Evolutionary conservation across 1,140 invertebrate genomes (phyloP), one percentile per base, ranked within the genome.

Genomic region (Diachasmimorpha longicaudata): DNA sequence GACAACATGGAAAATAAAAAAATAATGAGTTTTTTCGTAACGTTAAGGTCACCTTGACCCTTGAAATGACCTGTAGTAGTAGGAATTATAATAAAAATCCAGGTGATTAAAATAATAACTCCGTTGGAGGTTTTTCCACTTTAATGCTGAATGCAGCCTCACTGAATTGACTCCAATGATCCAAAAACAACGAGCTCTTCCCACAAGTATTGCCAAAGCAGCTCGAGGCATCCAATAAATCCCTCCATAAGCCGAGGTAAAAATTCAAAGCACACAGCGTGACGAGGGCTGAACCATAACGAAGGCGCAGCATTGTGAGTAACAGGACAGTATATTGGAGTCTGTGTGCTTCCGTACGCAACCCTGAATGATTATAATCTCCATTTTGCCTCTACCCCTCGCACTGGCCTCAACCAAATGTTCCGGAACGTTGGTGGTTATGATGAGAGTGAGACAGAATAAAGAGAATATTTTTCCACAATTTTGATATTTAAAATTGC

Each of bases 401-500:
- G 25, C 58, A 63, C 31, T 63, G 23, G 21, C 1, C 16, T 63
- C 31, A 25, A 63, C 58, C 23, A 63, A 63, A 63, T 63, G 58
- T 63, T 63, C 58, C 58, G 58, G 58, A 63, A 63, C 58, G 58
- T 19, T 63, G 58, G 23, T 25, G 4, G 3, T 25, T 11, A 63
- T 23, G 48, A 63, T 63, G 23, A 63, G 10, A 23, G 58, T 4
- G 23, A 14, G 10, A 31, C 58, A 14, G 10, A 31, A 21, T 2
- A 63, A 23, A 63, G 31, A 63, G 13, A 63, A 63, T 14, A 63
- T 23, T 63, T 63, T 63, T 63, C 11, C 58, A 63, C 23, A 63
- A 63, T 25, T 63, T 63, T 63, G 58, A 63, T 63, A 63, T 25
- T 63, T 63, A 63, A 63, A 63, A 63, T 63, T 63, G 58, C 58